Evolutionary conservation across 2,888 invertebrate genomes (phyloP).

Genomic region (Drosophila anomalipes): DNA sequence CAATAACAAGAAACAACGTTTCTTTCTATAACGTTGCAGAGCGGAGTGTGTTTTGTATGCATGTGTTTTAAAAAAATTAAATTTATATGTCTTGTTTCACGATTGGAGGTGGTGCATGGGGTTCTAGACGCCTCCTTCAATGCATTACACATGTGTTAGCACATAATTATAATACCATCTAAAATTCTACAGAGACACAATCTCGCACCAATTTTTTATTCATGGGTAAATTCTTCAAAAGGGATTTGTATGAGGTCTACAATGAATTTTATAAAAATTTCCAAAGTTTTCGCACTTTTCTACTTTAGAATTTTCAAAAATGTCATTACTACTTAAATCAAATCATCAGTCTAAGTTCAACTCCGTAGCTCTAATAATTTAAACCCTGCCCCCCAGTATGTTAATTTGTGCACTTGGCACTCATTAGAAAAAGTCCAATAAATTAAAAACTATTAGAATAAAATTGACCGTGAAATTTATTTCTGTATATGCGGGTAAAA

Average conservation of each 20-base stretch:
- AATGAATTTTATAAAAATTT: not conserved
- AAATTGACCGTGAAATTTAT: constrained; percentile 24
- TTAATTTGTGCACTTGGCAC: not conserved
- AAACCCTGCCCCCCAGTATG: not conserved
- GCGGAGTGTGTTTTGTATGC: not conserved
- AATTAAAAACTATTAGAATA: not conserved
- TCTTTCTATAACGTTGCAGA: not conserved
- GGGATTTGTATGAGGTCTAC: not conserved
- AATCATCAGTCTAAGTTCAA: not conserved
- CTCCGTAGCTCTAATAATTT: not conserved
- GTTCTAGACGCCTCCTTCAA: not conserved
- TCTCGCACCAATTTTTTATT: not conserved
- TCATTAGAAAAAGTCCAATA: not conserved
- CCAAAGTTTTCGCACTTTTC: not conserved
- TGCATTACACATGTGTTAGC: too few relatives aligned
- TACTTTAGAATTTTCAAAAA: not conserved
- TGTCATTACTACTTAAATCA: not conserved
- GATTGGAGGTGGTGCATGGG: not conserved
- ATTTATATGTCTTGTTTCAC: not conserved
- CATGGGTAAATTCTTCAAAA: not conserved
- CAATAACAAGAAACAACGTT: not conserved
- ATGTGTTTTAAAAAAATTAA: not conserved
- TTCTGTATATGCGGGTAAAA: constrained; percentile 31
- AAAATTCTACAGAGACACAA: not conserved
- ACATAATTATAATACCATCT: not conserved